Evolutionary conservation across 37 sponge, comb jelly and placozoan species (phyloP).

Genomic region (Diacarnus erythraeanus): DNA sequence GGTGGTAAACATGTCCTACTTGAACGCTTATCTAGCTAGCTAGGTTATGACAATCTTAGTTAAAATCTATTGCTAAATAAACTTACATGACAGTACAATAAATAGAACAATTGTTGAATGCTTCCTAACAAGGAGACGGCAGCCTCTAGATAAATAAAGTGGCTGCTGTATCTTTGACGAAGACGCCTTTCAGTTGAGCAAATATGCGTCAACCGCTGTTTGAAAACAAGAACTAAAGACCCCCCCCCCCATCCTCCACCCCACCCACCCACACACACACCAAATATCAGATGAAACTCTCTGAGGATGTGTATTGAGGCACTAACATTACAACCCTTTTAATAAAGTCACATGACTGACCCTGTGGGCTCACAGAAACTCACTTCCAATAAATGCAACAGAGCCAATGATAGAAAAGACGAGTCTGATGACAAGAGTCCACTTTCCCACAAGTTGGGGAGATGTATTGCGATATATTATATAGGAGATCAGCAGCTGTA

Average conservation of each 20-base stretch:
- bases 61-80: too few species aligned
- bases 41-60: too few species aligned
- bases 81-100: neutral
- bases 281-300: neutral
- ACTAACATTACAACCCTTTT: neutral
- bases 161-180: too few species aligned
- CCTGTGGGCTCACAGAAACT: too few species aligned
- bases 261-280: neutral
- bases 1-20: too few species aligned
- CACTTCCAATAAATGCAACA: neutral
- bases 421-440: neutral
- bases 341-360: neutral
- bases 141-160: too few species aligned
- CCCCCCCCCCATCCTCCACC: neutral
- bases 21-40: too few species aligned
- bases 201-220: too few species aligned
- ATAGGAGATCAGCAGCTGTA: slow-evolving; percentile 44
- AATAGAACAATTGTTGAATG: too few species aligned
- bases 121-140: too few species aligned
- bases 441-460: slow-evolving; percentile 4
- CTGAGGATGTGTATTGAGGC: neutral
- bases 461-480: slow-evolving; percentile 5
- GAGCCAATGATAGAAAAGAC: neutral
- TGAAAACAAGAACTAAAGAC: too few species aligned
- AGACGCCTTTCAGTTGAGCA: neutral